Evolutionary conservation across 2,888 invertebrate species (phyloP).

Genomic region (Hypselothyrea guttata): DNA sequence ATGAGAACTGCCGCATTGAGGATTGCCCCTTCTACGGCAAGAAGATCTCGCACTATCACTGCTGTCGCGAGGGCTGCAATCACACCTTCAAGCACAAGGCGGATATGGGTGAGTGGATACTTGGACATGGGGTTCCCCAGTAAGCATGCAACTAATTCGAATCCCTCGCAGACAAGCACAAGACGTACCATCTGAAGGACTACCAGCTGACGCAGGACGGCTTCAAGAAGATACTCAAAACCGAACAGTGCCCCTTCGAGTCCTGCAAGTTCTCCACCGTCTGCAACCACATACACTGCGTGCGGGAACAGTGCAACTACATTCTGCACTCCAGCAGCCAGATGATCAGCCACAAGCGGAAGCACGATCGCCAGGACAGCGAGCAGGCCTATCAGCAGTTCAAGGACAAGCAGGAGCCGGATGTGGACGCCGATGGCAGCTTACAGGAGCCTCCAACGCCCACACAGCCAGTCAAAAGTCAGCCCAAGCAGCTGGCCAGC

Average conservation of each 20-base stretch:
- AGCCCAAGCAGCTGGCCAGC: too few relatives aligned
- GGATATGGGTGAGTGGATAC: constrained; percentile 99
- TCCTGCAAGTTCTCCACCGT: constrained; percentile 96
- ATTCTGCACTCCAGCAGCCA: constrained; percentile 98
- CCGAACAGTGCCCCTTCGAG: constrained; percentile 95
- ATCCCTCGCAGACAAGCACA: constrained; percentile 93
- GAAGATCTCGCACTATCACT: constrained; percentile 98
- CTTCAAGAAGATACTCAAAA: constrained; percentile 99
- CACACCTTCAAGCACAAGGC: constrained; percentile 99
- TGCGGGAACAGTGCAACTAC: constrained; percentile 96
- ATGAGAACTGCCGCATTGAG: constrained; percentile 96
- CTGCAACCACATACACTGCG: constrained; percentile 99
- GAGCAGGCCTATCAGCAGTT: constrained; percentile 84
- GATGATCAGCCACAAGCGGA: constrained; percentile 97
- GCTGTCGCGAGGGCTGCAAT: constrained; percentile 93
- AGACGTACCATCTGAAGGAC: constrained; percentile 98
- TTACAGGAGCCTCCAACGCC: constrained; percentile 63
- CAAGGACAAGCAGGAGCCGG: constrained; percentile 72
- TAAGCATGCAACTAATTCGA: too few relatives aligned
- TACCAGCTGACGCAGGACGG: constrained; percentile 97
- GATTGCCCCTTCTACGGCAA: constrained; percentile 96
- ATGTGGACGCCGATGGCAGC: constrained; percentile 39
- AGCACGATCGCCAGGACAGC: constrained; percentile 96
- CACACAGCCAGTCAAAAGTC: constrained; percentile 44
- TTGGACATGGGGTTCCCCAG: too few relatives aligned